These are phyloP conservation scores for Passer domesticus DNA, from an alignment of 2,113 vertebrate species.

Conservation along the genomic window DNA sequence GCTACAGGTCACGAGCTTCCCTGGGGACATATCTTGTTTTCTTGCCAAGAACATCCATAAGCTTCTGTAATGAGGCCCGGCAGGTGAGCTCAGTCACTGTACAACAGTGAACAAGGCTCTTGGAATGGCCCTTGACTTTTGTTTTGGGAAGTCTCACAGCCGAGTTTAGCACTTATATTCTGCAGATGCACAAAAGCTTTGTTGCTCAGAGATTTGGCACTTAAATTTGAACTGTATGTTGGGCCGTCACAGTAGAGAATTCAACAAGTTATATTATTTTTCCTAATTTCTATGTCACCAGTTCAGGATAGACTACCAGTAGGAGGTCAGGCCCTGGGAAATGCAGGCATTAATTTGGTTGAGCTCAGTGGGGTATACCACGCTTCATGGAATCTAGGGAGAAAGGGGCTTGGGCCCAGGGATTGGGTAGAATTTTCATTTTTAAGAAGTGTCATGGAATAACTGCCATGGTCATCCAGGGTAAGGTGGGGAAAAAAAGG, in stretches of 20 bases:
- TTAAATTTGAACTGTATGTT: not conserved
- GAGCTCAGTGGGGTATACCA: not conserved
- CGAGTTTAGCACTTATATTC: not conserved
- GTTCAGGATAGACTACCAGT: not conserved
- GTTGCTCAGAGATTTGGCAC: not conserved
- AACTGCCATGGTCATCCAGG: not conserved
- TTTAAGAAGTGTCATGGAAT: not conserved
- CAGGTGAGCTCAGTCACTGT: not conserved
- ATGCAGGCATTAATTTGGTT: not conserved
- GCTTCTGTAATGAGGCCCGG: slow-evolving; percentile 4
- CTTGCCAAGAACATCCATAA: slow-evolving; percentile 36
- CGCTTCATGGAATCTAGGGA: not conserved
- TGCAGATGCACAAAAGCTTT: not conserved
- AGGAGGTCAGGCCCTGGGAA: not conserved
- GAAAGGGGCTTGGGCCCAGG: not conserved
- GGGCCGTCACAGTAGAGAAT: not conserved
- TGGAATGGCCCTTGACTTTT: not conserved
- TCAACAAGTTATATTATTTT: not conserved
- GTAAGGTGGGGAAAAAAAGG: not conserved
- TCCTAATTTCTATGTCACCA: not conserved
- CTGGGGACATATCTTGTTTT: not conserved
- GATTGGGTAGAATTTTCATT: not conserved
- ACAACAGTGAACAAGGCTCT: not conserved
- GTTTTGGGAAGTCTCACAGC: not conserved
- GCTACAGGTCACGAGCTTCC: not conserved